These are phyloP conservation scores for Sterna hirundo DNA, from an alignment of 2,113 vertebrate species.

Conservation along the genomic window DNA sequence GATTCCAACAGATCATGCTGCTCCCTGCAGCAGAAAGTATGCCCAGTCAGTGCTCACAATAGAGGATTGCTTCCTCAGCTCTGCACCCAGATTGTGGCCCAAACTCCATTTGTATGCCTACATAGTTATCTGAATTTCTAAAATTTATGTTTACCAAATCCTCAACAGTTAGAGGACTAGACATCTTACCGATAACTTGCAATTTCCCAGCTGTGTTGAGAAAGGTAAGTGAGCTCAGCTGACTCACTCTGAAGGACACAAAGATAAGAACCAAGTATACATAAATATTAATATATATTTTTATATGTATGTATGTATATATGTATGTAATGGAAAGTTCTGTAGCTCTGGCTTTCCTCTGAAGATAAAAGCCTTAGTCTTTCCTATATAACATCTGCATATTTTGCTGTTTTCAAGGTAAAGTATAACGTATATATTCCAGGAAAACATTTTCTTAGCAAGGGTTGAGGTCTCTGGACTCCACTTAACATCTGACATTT, in stretches of 20 bases:
- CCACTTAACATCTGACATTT: background rate
- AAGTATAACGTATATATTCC: background rate
- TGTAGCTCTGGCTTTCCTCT: background rate
- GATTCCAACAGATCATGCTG: background rate
- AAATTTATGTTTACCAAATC: background rate
- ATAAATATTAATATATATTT: too few relatives aligned
- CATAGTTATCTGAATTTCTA: background rate
- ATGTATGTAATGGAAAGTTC: background rate
- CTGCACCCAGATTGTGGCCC: accelerated
- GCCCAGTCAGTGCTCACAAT: accelerated
- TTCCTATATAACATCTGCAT: background rate
- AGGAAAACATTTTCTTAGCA: background rate
- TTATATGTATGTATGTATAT: background rate
- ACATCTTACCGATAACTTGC: background rate
- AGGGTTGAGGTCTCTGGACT: background rate
- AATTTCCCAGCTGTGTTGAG: background rate
- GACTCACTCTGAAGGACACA: background rate
- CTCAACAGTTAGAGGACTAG: background rate
- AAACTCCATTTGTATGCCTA: background rate
- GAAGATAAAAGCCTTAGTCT: background rate
- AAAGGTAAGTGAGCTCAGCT: background rate
- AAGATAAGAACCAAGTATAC: background rate
- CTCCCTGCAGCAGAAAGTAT: background rate
- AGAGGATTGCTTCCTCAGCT: background rate
- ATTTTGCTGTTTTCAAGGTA: background rate